phyloP scores from a whole-genome alignment of 2,888 invertebrate species.

The Octodonta nipae region DNA sequence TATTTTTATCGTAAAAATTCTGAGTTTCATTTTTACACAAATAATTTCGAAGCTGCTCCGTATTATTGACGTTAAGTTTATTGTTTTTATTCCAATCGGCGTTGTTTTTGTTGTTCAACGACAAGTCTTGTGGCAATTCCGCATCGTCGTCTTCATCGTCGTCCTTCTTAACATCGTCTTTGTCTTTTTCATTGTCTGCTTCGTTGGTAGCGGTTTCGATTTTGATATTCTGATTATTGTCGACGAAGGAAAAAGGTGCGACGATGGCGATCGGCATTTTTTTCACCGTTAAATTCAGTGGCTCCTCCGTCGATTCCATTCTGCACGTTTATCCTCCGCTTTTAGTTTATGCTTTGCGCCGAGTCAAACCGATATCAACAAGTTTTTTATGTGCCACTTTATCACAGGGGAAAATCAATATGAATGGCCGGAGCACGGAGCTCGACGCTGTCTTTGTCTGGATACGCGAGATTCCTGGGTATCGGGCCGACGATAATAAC shows the following conservation, averaged over 20 bases:
- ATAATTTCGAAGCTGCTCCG: constrained; percentile 26
- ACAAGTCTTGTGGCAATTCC: constrained; percentile 35
- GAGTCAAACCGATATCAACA: too few relatives aligned
- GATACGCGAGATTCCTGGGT: too few relatives aligned
- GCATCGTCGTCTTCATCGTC: too few relatives aligned
- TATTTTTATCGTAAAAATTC: constrained; percentile 34
- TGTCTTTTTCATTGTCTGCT: constrained; percentile 10
- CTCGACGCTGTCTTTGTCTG: constrained; percentile 35
- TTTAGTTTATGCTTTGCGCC: too few relatives aligned
- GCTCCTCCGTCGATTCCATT: constrained; percentile 34
- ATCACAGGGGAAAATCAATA: constrained; percentile 34
- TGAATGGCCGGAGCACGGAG: constrained; percentile 30
- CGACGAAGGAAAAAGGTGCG: constrained; percentile 33
- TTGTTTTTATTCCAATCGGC: constrained; percentile 21
- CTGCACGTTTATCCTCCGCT: constrained; percentile 22
- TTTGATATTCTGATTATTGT: constrained; percentile 18
- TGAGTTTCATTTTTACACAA: constrained; percentile 28
- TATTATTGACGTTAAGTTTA: constrained; percentile 20
- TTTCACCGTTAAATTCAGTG: constrained; percentile 39
- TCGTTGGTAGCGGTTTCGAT: constrained; percentile 17
- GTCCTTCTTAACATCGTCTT: constrained; percentile 22
- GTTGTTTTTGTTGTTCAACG: constrained; percentile 24
- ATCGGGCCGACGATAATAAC: constrained; percentile 20
- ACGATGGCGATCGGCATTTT: constrained; percentile 43
- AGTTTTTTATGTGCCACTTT: constrained; percentile 1